Percentiles rank a stretch among this genome's conserved stretches.
Evolutionary conservation across 2,113 vertebrate species (phyloP).

Genomic region (Myiozetetes cayanensis): DNA sequence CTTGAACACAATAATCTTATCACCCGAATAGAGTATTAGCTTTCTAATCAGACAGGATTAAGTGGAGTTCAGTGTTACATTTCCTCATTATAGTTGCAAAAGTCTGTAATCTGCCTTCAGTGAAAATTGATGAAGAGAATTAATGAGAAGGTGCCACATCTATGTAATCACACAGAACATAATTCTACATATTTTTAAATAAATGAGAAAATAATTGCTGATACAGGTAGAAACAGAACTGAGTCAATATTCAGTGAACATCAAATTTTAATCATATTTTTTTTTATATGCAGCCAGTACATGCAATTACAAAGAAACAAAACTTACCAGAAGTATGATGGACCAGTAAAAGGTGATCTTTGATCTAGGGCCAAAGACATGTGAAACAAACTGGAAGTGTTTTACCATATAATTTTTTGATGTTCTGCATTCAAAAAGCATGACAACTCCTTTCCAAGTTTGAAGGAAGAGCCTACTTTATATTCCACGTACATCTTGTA

Average conservation of each 20-base stretch:
- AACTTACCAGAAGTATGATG: accelerated
- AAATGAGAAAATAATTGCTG: background rate
- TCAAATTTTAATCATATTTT: background rate
- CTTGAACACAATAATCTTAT: background rate
- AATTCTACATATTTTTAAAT: background rate
- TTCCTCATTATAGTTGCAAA: background rate
- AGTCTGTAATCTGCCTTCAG: background rate
- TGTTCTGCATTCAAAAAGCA: background rate
- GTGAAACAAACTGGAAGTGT: background rate
- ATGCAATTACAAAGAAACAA: background rate
- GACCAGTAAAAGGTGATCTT: background rate
- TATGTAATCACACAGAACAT: background rate
- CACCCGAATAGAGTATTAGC: background rate
- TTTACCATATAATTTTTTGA: background rate
- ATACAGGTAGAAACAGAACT: background rate
- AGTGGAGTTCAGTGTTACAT: background rate
- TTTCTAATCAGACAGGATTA: background rate
- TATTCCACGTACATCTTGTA: background rate
- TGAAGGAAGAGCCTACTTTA: background rate
- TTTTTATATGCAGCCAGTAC: background rate
- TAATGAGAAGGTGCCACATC: background rate
- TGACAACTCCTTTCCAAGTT: background rate
- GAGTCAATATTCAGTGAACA: background rate
- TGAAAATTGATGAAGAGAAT: background rate
- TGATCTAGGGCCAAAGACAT: background rate